These are phyloP conservation scores for Epinephelus moara DNA, from an alignment of 2,113 vertebrate species.

Conservation along the genomic window DNA sequence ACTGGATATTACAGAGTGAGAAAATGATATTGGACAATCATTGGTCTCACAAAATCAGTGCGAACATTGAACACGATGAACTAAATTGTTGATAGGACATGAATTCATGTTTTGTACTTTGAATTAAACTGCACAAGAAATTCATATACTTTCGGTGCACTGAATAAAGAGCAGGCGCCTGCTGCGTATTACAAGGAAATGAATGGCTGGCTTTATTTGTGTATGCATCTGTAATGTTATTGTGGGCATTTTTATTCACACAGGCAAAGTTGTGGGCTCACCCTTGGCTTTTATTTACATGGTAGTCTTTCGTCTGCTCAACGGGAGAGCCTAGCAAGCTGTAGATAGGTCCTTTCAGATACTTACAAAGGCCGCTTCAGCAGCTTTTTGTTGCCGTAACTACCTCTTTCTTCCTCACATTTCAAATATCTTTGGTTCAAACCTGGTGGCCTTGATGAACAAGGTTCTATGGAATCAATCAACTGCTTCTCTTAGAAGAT, in stretches of 20 bases:
- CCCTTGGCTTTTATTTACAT: conserved; percentile 84
- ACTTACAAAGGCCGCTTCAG: conserved; percentile 81
- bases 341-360: conserved; percentile 80
- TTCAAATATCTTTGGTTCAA: conserved; percentile 85
- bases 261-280: conserved; percentile 79
- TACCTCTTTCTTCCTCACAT: conserved; percentile 83
- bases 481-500: conserved; percentile 81
- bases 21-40: conserved; percentile 14
- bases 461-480: conserved; percentile 83
- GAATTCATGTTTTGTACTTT: conserved; percentile 45
- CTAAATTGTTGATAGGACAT: conserved; percentile 8
- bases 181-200: conserved; percentile 61
- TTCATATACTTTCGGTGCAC: conserved; percentile 52
- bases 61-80: conserved; percentile 4
- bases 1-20: conserved; percentile 44
- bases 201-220: conserved; percentile 76
- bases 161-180: conserved; percentile 60
- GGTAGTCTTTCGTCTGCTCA: conserved; percentile 78
- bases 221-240: conserved; percentile 78
- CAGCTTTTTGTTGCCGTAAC: conserved; percentile 83
- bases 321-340: conserved; percentile 77
- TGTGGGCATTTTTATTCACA: conserved; percentile 80
- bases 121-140: conserved; percentile 59
- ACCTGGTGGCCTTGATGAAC: conserved; percentile 85
- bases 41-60: conserved; percentile 22